Conservation (phyloP, 2,113 vertebrate species). For the Vidua macroura region DNA sequence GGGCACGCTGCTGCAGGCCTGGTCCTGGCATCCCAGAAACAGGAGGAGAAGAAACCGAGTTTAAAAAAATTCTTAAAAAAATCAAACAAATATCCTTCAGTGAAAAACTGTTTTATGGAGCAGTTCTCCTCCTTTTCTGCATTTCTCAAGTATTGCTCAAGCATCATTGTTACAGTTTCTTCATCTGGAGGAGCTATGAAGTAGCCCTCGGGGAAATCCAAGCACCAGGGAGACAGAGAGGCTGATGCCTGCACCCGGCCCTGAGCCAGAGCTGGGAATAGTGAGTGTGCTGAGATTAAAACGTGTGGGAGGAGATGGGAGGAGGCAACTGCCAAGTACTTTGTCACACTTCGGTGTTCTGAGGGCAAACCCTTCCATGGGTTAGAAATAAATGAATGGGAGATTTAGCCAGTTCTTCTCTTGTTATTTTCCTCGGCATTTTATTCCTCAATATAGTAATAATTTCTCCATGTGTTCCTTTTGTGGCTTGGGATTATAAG, state of each 20-base stretch:
- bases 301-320: neutral
- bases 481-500: neutral
- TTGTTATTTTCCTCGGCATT: neutral
- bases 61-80: neutral
- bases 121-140: neutral
- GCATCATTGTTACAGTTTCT: constrained; percentile 34
- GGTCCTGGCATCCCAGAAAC: neutral
- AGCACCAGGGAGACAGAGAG: constrained; percentile 2
- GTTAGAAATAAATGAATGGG: neutral
- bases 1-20: neutral
- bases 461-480: neutral
- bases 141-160: constrained; percentile 57
- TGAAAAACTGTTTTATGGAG: neutral
- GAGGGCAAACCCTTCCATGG: neutral
- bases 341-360: neutral
- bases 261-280: neutral
- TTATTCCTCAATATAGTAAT: neutral
- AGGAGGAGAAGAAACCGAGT: neutral
- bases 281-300: neutral
- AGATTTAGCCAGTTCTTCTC: neutral
- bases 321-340: neutral
- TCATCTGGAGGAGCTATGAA: constrained; percentile 6
- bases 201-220: neutral
- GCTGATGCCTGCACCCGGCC: fast-evolving
- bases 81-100: neutral